Evolutionary conservation across 2,113 vertebrate genomes (phyloP).

Genomic region (Catharus fuscescens): DNA sequence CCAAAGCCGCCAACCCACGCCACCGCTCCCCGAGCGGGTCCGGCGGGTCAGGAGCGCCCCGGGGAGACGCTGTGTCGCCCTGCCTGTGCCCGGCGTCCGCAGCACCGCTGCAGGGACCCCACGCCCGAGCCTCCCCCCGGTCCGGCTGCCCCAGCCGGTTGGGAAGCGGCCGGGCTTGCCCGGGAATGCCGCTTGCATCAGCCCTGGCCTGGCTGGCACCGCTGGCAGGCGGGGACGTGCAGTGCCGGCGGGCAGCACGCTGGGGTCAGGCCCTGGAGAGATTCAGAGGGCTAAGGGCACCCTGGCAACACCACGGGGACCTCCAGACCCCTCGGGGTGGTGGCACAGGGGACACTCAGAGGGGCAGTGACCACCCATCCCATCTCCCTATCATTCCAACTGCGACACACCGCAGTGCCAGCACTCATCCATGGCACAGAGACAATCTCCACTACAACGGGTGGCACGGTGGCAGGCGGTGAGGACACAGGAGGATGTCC

Average conservation of each 20-base stretch:
- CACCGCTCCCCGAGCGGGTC: conserved; percentile 43
- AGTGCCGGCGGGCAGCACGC: background rate
- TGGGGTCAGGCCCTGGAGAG: background rate
- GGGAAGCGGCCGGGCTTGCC: conserved; percentile 26
- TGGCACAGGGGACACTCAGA: too few relatives aligned
- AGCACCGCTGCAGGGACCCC: conserved; percentile 55
- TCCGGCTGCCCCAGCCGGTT: conserved; percentile 32
- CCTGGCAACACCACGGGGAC: background rate
- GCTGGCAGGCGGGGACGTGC: background rate
- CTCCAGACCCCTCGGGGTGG: rapidly evolving
- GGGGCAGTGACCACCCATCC: too few relatives aligned
- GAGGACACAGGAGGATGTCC: background rate
- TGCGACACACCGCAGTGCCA: rapidly evolving
- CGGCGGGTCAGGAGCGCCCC: background rate
- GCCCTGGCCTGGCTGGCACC: conserved; percentile 4
- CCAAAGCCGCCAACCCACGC: conserved; percentile 30
- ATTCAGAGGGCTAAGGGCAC: rapidly evolving
- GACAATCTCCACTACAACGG: background rate
- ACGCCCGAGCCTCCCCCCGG: background rate
- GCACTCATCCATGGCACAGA: background rate
- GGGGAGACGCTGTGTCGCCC: background rate
- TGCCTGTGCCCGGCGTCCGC: background rate
- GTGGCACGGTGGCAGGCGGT: background rate
- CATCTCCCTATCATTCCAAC: background rate
- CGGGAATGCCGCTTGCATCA: conserved; percentile 45